Conservation (phyloP, 2,113 vertebrate species). For the Anser cygnoides region DNA sequence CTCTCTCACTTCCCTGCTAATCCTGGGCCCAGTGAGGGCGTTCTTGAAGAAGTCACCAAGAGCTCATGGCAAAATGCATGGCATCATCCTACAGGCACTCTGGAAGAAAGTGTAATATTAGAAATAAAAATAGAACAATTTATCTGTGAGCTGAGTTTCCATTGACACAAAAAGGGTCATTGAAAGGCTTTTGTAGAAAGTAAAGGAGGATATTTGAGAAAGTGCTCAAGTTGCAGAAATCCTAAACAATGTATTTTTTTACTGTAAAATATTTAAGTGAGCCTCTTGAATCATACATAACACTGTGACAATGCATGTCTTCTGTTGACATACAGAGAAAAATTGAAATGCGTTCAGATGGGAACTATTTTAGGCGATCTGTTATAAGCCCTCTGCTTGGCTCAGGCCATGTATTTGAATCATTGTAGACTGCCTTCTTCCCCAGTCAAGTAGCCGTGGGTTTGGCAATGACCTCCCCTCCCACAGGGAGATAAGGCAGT, state of each 20-base stretch:
- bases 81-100: fast-evolving
- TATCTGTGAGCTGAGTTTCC: not conserved
- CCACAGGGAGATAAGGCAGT: slow-evolving; percentile 70
- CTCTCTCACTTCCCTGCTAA: not conserved
- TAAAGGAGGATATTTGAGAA: slow-evolving; percentile 5
- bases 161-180: slow-evolving; percentile 26
- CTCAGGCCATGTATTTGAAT: not conserved
- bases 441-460: slow-evolving; percentile 57
- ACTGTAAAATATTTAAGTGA: not conserved
- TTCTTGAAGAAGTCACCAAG: not conserved
- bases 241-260: not conserved
- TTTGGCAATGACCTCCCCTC: slow-evolving; percentile 67
- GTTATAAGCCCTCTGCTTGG: slow-evolving; percentile 6
- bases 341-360: slow-evolving; percentile 29
- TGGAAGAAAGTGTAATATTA: slow-evolving; percentile 25
- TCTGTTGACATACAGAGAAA: slow-evolving; percentile 20
- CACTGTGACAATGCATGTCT: not conserved
- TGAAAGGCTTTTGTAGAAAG: slow-evolving; percentile 12
- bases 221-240: slow-evolving; percentile 8
- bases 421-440: slow-evolving; percentile 29
- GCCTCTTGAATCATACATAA: slow-evolving; percentile 22
- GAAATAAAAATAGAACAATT: slow-evolving; percentile 50
- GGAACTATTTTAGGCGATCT: slow-evolving; percentile 66
- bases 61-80: not conserved
- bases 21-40: not conserved